phyloP scores from a whole-genome alignment of 2,888 invertebrate genomes.

The Polydrusus tereticollis region DNA sequence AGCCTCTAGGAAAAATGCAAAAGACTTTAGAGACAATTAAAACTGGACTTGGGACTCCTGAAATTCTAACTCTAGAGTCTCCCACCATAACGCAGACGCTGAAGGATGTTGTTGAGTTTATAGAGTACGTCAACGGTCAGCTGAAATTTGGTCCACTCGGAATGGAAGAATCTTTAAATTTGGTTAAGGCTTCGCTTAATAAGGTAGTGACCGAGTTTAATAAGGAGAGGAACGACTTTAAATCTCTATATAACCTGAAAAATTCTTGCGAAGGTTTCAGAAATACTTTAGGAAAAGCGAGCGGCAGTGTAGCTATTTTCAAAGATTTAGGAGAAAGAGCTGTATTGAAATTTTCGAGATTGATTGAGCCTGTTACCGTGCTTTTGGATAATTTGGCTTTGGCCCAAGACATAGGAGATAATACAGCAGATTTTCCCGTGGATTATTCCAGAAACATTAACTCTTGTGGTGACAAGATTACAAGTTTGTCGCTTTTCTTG shows the following conservation, averaged over 20 bases:
- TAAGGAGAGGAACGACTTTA: slow-evolving; percentile 54
- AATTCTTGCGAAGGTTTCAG: slow-evolving; percentile 36
- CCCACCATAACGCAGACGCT: slow-evolving; percentile 46
- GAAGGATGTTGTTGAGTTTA: slow-evolving; percentile 39
- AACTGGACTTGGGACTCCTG: slow-evolving; percentile 49
- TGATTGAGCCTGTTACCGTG: slow-evolving; percentile 45
- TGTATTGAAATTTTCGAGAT: slow-evolving; percentile 41
- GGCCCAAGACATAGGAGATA: slow-evolving; percentile 52
- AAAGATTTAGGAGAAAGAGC: slow-evolving; percentile 31
- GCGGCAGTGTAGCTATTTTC: slow-evolving; percentile 22
- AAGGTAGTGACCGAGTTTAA: slow-evolving; percentile 51
- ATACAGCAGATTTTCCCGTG: slow-evolving; percentile 53
- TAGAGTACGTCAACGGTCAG: slow-evolving; percentile 46
- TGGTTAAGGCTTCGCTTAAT: slow-evolving; percentile 31
- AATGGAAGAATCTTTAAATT: slow-evolving; percentile 27
- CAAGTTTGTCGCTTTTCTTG: slow-evolving; percentile 50
- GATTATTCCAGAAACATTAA: slow-evolving; percentile 52
- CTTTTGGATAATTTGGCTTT: slow-evolving; percentile 51
- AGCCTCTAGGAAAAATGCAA: slow-evolving; percentile 45
- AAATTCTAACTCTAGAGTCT: slow-evolving; percentile 51
- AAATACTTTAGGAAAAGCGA: slow-evolving; percentile 28
- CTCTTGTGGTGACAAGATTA: slow-evolving; percentile 48
- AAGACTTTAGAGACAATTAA: slow-evolving; percentile 48
- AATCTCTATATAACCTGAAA: slow-evolving; percentile 48
- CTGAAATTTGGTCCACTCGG: slow-evolving; percentile 40